These are phyloP conservation scores for Malurus melanocephalus DNA, from an alignment of 2,113 vertebrate genomes.

Conservation along the genomic window DNA sequence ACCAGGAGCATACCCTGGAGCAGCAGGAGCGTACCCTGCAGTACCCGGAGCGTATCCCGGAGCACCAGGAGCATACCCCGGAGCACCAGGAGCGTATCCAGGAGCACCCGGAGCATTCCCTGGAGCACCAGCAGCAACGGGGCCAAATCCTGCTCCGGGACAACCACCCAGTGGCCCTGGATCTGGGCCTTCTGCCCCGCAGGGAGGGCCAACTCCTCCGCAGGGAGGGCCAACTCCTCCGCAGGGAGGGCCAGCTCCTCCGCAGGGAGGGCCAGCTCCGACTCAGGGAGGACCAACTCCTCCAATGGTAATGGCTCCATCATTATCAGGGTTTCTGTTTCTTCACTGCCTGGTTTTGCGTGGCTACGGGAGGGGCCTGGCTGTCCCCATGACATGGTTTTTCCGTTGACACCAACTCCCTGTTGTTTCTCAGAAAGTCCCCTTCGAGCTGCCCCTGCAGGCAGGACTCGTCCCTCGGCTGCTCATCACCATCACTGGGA, in stretches of 20 bases:
- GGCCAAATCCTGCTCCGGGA: background rate
- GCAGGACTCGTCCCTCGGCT: constrained; percentile 60
- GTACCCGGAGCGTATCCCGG: rapidly evolving
- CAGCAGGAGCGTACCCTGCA: rapidly evolving
- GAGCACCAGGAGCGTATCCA: background rate
- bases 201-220: no score
- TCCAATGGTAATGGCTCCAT: constrained; percentile 37
- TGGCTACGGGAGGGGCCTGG: rapidly evolving
- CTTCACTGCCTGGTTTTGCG: background rate
- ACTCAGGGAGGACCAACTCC: background rate
- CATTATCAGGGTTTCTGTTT: background rate
- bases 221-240: background rate
- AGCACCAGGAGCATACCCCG: rapidly evolving
- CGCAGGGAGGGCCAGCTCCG: rapidly evolving
- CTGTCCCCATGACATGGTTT: rapidly evolving
- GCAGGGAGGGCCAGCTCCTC: rapidly evolving
- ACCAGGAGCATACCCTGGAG: no score
- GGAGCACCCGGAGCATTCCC: constrained; percentile 7
- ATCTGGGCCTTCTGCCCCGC: background rate
- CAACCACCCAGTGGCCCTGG: constrained; percentile 21
- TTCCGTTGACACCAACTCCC: background rate
- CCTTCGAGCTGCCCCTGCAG: constrained; percentile 61
- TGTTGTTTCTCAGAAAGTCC: constrained; percentile 53
- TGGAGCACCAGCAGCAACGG: background rate
- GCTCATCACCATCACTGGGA: constrained; percentile 66